phyloP scores from a whole-genome alignment of 2,888 invertebrate species.

The Cheilosia variabilis region DNA sequence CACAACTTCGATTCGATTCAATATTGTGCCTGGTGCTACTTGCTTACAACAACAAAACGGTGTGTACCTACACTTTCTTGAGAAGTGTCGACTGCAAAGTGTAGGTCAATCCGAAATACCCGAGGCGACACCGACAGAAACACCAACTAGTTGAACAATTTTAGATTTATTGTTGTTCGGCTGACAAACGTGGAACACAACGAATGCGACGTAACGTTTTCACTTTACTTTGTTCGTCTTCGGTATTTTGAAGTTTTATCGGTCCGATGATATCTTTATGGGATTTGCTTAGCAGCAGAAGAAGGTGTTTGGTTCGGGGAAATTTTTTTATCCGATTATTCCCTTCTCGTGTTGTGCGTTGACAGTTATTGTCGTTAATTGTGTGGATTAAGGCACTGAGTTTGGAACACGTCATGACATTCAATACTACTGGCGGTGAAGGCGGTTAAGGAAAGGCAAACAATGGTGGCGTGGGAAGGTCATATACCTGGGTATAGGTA shows the following conservation, averaged over 20 bases:
- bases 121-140: constrained; percentile 7
- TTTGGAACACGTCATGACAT: constrained; percentile 24
- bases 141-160: constrained; percentile 65
- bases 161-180: constrained; percentile 62
- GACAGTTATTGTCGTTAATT: constrained; percentile 60
- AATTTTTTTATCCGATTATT: constrained; percentile 38
- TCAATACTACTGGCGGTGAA: neutral
- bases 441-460: neutral
- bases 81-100: neutral
- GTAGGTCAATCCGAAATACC: constrained; percentile 31
- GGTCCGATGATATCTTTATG: constrained; percentile 50
- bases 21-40: too few species aligned
- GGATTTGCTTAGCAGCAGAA: neutral
- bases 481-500: neutral
- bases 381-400: constrained; percentile 44
- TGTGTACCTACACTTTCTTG: too few species aligned
- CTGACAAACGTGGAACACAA: constrained; percentile 21
- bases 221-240: constrained; percentile 47
- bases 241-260: constrained; percentile 28
- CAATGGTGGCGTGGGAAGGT: neutral
- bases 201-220: constrained; percentile 51
- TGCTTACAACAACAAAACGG: too few species aligned
- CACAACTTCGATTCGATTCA: constrained; percentile 29
- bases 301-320: constrained; percentile 24
- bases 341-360: constrained; percentile 19